A percentile compares a stretch with the other conserved stretches of the same genome.
These are phyloP conservation scores for Astreopora myriophthalma DNA, from an alignment of 64 coral and sea anemone genomes.

Conservation along the genomic window DNA sequence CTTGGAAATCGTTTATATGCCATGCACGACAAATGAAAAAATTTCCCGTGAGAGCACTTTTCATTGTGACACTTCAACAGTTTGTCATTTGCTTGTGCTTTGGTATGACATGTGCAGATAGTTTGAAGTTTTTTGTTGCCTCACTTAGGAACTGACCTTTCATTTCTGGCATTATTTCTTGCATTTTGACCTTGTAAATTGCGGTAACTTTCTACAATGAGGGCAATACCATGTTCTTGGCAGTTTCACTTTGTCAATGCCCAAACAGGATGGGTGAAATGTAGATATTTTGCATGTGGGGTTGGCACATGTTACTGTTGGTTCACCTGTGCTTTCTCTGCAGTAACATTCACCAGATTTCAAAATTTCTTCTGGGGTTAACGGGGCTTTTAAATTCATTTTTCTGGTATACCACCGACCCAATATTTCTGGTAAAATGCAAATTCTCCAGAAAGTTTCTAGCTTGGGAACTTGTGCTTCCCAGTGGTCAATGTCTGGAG, in stretches of 20 bases:
- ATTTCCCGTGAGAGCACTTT: conserved; percentile 22
- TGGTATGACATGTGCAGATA: conserved; percentile 3
- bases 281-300: not conserved
- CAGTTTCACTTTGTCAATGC: not conserved
- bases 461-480: not conserved
- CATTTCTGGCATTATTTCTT: not conserved
- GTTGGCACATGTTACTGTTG: conserved; percentile 51
- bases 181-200: conserved; percentile 35
- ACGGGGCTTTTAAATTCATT: not conserved
- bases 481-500: conserved; percentile 22
- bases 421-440: conserved; percentile 8
- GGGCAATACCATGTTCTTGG: conserved; percentile 54
- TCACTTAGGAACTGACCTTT: not conserved
- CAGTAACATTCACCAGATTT: not conserved
- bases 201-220: conserved; percentile 46
- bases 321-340: not conserved
- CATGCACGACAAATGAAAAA: conserved; percentile 45
- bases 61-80: conserved; percentile 60
- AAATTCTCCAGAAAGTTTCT: conserved; percentile 17
- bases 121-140: conserved; percentile 27
- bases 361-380: not conserved
- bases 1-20: conserved; percentile 30
- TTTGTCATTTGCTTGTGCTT: conserved; percentile 28
- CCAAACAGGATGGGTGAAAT: conserved; percentile 28
- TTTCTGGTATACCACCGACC: conserved; percentile 25